A percentile compares a stretch with the other conserved stretches of the same genome.
phyloP scores from a whole-genome alignment of 2,888 invertebrate genomes.

The Hyppa rectilinea region DNA sequence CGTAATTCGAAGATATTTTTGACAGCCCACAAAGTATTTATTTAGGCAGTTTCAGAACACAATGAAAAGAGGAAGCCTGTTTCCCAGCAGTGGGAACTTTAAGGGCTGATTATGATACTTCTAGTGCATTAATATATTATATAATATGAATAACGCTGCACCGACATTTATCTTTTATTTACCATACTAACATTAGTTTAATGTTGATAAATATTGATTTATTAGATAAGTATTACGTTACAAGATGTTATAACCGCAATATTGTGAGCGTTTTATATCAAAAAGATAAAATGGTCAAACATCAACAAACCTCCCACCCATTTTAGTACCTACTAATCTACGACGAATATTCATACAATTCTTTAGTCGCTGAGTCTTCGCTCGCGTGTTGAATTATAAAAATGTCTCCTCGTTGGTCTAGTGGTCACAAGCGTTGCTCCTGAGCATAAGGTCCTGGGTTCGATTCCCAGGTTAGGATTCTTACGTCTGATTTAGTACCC shows the following conservation, averaged over 20 bases:
- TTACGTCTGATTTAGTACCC: too few species aligned
- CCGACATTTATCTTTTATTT: slow-evolving; percentile 30
- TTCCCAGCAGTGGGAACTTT: too few species aligned
- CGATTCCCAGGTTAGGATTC: too few species aligned
- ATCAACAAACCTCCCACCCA: slow-evolving; percentile 4
- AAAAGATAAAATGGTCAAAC: slow-evolving; percentile 33
- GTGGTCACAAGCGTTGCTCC: too few species aligned
- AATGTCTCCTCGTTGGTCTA: background rate
- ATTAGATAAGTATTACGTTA: slow-evolving; percentile 38
- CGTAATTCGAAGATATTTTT: too few species aligned
- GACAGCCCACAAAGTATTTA: too few species aligned
- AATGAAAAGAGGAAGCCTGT: too few species aligned
- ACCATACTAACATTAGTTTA: slow-evolving; percentile 38
- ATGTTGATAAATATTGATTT: slow-evolving; percentile 57
- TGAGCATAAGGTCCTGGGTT: too few species aligned
- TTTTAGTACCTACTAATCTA: too few species aligned
- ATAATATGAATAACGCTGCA: too few species aligned
- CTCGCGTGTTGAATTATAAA: background rate
- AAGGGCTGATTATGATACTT: too few species aligned
- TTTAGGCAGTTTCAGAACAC: background rate
- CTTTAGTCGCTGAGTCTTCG: background rate
- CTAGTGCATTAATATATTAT: background rate
- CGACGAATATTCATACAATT: too few species aligned
- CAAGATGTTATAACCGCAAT: slow-evolving; percentile 1
- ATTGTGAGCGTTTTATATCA: slow-evolving; percentile 37